These are phyloP conservation scores for Macrobrachium nipponense DNA, from an alignment of 1,140 invertebrate species.

Conservation along the genomic window DNA sequence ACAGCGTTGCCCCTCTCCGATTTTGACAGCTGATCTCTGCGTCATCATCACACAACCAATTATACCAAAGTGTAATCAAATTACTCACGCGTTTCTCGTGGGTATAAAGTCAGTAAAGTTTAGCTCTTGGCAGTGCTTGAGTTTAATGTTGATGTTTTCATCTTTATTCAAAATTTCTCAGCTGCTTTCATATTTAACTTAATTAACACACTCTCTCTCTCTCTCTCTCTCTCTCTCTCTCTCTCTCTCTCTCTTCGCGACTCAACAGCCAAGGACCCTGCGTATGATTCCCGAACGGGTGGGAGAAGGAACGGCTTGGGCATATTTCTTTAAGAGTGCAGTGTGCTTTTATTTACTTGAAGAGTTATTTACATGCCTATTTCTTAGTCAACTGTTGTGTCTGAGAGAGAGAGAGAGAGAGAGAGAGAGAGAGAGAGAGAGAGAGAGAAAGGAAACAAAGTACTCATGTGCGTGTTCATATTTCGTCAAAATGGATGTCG, in stretches of 20 bases:
- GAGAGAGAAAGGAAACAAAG: conserved; percentile 3
- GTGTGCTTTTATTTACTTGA: too few species aligned
- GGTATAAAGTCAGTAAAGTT: too few species aligned
- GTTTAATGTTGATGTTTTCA: too few species aligned
- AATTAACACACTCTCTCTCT: not conserved
- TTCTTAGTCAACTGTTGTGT: not conserved
- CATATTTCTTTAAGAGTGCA: too few species aligned
- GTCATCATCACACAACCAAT: not conserved
- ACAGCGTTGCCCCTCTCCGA: too few species aligned
- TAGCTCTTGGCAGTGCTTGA: too few species aligned
- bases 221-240: not conserved
- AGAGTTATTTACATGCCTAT: too few species aligned
- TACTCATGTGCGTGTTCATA: not conserved
- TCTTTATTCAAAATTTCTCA: not conserved
- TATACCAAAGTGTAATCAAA: not conserved
- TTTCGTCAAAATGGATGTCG: too few species aligned
- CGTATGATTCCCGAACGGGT: too few species aligned
- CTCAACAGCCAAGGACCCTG: too few species aligned
- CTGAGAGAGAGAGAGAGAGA: not conserved
- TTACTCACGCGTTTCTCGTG: too few species aligned
- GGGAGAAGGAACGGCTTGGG: too few species aligned
- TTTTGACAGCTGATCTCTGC: not conserved
- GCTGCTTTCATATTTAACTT: not conserved
- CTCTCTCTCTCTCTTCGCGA: not conserved
- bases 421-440: conserved; percentile 14